Percentiles rank a stretch among this genome's conserved stretches.
Evolutionary conservation across 2,888 invertebrate genomes (phyloP).

Genomic region (Rotaria magnacalcarata): DNA sequence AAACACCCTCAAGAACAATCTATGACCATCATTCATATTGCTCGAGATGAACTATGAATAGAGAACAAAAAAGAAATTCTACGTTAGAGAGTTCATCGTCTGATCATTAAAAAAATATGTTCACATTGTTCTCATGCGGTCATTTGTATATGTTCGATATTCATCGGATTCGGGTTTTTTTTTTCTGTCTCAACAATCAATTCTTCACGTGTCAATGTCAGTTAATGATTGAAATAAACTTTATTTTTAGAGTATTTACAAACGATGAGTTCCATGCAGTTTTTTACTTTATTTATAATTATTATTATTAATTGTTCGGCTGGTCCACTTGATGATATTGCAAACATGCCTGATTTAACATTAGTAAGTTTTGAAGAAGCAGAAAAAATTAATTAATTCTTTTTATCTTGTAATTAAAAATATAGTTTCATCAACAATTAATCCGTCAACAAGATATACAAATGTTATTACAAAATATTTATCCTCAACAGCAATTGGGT

Average conservation of each 20-base stretch:
- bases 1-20: not conserved
- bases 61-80: not conserved
- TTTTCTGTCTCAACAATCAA: not conserved
- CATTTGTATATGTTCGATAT: not conserved
- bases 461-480: not conserved
- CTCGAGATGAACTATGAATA: not conserved
- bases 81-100: not conserved
- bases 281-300: not conserved
- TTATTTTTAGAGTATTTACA: too few species aligned
- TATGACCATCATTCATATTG: not conserved
- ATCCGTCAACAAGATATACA: conserved; percentile 23
- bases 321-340: conserved; percentile 17
- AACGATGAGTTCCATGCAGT: not conserved
- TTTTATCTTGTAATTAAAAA: not conserved
- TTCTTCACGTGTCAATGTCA: not conserved
- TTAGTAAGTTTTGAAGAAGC: not conserved
- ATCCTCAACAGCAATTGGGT: not conserved
- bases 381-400: not conserved
- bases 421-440: conserved; percentile 27
- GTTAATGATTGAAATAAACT: too few species aligned
- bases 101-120: not conserved
- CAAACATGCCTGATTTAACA: not conserved
- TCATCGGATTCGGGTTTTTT: not conserved
- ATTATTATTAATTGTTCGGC: not conserved
- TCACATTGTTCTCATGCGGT: not conserved